These are phyloP conservation scores for Dipodomys stephensi DNA, from an alignment of 2,113 vertebrate genomes.

Conservation along the genomic window DNA sequence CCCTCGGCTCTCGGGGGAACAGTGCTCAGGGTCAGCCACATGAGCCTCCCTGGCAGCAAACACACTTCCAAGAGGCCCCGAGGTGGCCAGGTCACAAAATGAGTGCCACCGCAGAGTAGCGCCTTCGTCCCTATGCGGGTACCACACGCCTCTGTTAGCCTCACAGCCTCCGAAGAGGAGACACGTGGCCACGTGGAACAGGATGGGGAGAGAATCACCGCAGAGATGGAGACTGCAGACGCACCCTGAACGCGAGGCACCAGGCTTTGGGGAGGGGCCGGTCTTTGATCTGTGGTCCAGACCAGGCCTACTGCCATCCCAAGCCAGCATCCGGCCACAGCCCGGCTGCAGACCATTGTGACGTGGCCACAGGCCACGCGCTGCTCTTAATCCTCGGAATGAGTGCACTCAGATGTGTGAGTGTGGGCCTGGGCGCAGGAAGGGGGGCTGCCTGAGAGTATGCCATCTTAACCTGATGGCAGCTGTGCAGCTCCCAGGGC, in stretches of 20 bases:
- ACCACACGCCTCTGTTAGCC: background rate
- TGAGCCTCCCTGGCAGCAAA: accelerated
- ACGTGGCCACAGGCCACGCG: background rate
- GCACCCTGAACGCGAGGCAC: background rate
- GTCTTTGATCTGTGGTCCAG: no score
- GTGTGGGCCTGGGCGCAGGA: no score
- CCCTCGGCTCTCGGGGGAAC: no score
- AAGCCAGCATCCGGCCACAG: background rate
- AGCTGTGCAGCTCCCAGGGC: no score
- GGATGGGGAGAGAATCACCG: background rate
- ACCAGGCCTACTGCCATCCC: background rate
- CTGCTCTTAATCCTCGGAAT: background rate
- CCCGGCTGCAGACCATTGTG: background rate
- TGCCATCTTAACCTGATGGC: no score
- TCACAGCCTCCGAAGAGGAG: background rate
- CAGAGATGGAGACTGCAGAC: no score
- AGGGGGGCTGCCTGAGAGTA: no score
- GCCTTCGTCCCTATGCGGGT: accelerated
- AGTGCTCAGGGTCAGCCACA: background rate
- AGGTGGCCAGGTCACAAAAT: background rate
- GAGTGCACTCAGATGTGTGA: no score
- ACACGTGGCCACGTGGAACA: accelerated
- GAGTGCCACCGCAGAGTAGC: background rate
- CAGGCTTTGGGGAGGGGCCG: no score
- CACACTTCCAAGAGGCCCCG: background rate